These are phyloP conservation scores for Macrocentrus cingulum DNA, from an alignment of 1,140 invertebrate species.

Conservation along the genomic window DNA sequence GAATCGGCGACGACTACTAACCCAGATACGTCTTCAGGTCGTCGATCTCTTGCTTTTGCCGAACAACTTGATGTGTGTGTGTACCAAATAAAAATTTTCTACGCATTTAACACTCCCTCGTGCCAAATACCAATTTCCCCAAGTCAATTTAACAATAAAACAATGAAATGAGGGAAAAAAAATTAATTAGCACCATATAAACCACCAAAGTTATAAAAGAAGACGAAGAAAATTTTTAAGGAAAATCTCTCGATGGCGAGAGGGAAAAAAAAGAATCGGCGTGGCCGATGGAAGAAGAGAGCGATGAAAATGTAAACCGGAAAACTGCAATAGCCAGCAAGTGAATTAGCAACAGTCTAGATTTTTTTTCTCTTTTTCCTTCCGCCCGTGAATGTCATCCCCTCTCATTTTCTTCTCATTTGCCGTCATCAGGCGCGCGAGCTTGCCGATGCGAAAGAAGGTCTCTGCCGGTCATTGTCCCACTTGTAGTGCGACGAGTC, in stretches of 20 bases:
- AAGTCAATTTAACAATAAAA: neutral
- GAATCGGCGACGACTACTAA: constrained; percentile 60
- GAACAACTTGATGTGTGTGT: constrained; percentile 16
- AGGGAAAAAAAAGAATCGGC: no score
- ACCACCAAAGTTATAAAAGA: no score
- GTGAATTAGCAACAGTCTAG: constrained; percentile 49
- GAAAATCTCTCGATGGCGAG: constrained; percentile 4
- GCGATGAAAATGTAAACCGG: constrained; percentile 45
- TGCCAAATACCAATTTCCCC: neutral
- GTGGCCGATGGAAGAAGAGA: constrained; percentile 23
- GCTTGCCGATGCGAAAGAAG: constrained; percentile 53
- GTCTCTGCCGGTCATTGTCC: constrained; percentile 59
- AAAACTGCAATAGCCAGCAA: constrained; percentile 49
- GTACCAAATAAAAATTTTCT: constrained; percentile 30
- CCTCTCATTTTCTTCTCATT: constrained; percentile 34
- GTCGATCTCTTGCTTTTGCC: constrained; percentile 56
- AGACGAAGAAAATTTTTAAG: no score
- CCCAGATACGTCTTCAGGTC: constrained; percentile 58
- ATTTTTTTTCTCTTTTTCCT: constrained; percentile 21
- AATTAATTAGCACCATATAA: neutral
- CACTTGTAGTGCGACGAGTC: constrained; percentile 41
- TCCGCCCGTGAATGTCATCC: constrained; percentile 25
- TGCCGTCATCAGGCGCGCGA: constrained; percentile 22
- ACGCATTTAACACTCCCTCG: constrained; percentile 16
- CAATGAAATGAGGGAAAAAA: constrained; percentile 3